phyloP scores from a whole-genome alignment of 2,888 invertebrate genomes.

The Watsonalla cultraria region DNA sequence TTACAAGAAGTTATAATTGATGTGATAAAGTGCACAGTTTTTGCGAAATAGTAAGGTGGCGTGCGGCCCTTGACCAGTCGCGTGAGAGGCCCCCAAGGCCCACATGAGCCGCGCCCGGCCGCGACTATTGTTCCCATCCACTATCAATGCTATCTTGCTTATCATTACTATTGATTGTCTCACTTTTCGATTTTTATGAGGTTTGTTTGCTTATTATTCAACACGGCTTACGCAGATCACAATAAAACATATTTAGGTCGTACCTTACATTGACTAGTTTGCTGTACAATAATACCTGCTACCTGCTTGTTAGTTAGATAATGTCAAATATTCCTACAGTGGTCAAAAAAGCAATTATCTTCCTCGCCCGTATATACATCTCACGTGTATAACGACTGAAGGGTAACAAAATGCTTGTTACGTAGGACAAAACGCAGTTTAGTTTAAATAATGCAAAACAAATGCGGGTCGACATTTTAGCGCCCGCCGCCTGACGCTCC shows the following conservation, averaged over 20 bases:
- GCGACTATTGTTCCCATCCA: not conserved
- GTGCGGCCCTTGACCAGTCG: constrained; percentile 6
- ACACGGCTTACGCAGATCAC: not conserved
- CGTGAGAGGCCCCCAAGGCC: constrained; percentile 8
- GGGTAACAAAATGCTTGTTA: constrained; percentile 1
- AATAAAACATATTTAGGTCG: too few species aligned
- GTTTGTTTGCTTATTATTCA: not conserved
- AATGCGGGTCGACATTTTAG: constrained; percentile 20
- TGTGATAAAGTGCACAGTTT: constrained; percentile 1
- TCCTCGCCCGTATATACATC: not conserved
- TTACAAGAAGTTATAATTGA: not conserved
- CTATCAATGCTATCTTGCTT: not conserved
- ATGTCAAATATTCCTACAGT: too few species aligned
- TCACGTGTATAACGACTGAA: not conserved
- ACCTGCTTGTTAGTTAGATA: too few species aligned
- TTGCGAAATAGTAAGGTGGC: not conserved
- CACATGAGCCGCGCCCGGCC: constrained; percentile 5
- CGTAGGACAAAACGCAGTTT: constrained; percentile 18
- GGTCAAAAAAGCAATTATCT: not conserved
- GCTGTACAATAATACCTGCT: too few species aligned
- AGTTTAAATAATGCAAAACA: constrained; percentile 22
- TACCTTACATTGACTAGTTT: too few species aligned
- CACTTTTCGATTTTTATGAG: not conserved
- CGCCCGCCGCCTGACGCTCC: constrained; percentile 5
- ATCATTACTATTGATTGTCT: not conserved